Evolutionary conservation across 2,888 invertebrate species (phyloP).

Genomic region (Parapristionchus giblindavisi): DNA sequence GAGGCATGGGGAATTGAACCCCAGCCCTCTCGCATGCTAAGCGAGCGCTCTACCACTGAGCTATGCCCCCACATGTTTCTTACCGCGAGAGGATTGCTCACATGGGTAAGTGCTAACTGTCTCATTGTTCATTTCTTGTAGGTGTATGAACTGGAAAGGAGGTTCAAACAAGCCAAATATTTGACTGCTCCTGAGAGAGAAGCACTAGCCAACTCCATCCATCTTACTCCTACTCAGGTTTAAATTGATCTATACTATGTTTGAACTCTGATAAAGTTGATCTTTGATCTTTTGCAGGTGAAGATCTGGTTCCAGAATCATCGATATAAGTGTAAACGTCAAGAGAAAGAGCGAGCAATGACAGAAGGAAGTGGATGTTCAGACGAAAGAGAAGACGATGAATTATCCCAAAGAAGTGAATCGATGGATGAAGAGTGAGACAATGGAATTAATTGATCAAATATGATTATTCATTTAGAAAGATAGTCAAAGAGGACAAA

Average conservation of each 20-base stretch:
- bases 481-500: slow-evolving; percentile 13
- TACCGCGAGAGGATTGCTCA: neutral
- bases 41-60: no score
- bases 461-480: neutral
- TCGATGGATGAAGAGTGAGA: neutral
- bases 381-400: slow-evolving; percentile 1
- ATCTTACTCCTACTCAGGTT: slow-evolving; percentile 40
- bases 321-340: slow-evolving; percentile 58
- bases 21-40: no score
- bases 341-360: slow-evolving; percentile 58
- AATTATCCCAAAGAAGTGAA: neutral
- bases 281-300: slow-evolving; percentile 46
- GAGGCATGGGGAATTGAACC: no score
- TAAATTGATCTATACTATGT: neutral
- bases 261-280: neutral
- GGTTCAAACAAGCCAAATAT: slow-evolving; percentile 40
- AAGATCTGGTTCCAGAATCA: slow-evolving; percentile 62
- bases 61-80: no score
- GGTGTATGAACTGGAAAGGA: slow-evolving; percentile 37
- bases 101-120: neutral
- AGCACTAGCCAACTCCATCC: slow-evolving; percentile 36
- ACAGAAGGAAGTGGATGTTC: slow-evolving; percentile 40
- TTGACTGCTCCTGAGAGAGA: slow-evolving; percentile 39
- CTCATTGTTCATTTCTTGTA: neutral
- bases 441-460: neutral